Evolutionary conservation across 2,797 vertebrate species (phyloP).

Genomic region (Dipus sagitta): DNA sequence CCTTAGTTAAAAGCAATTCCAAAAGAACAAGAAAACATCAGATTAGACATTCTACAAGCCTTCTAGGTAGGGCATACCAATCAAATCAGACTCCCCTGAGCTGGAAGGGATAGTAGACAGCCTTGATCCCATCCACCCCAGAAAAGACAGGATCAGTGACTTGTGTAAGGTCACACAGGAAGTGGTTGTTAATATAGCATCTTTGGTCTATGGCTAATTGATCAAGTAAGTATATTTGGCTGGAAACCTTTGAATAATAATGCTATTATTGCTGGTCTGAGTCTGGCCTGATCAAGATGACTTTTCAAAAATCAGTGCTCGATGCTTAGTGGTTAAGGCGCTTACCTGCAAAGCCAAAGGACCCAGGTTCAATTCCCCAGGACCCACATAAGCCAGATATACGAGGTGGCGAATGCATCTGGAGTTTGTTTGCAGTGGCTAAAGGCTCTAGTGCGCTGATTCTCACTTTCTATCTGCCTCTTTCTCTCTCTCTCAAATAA

Average conservation of each 20-base stretch:
- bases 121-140: not conserved
- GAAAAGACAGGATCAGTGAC: not conserved
- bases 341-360: too few relatives aligned
- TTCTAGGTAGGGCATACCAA: not conserved
- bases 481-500: too few relatives aligned
- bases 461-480: too few relatives aligned
- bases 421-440: too few relatives aligned
- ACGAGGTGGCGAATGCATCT: too few relatives aligned
- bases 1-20: constrained; percentile 12
- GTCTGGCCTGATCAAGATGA: constrained; percentile 61
- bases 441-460: too few relatives aligned
- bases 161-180: constrained; percentile 58
- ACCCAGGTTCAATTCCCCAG: too few relatives aligned
- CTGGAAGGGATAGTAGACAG: constrained; percentile 23
- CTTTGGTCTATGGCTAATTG: not conserved
- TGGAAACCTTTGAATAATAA: constrained; percentile 54
- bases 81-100: not conserved
- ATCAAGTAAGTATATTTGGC: constrained; percentile 17
- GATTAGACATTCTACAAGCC: not conserved
- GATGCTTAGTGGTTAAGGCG: too few relatives aligned
- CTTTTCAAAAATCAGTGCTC: not conserved
- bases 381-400: too few relatives aligned
- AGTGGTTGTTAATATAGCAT: not conserved
- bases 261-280: constrained; percentile 49
- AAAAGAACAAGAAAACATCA: constrained; percentile 15